A percentile compares a stretch with the other conserved stretches of the same genome.
phyloP scores from a whole-genome alignment of 2,888 invertebrate species.

The Cyaniris semiargus region DNA sequence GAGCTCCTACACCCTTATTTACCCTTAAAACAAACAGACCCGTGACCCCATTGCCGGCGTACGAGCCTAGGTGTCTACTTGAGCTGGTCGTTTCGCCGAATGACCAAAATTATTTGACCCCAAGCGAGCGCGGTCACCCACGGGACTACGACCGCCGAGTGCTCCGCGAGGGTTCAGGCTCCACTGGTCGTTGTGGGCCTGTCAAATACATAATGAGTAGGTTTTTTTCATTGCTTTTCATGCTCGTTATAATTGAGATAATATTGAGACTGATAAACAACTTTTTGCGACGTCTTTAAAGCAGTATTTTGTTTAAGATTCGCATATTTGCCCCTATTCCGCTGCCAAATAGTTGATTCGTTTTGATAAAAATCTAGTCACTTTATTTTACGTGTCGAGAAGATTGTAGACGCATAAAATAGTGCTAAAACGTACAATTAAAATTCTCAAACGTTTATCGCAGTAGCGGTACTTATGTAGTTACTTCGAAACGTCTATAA shows the following conservation, averaged over 20 bases:
- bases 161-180: slow-evolving; percentile 47
- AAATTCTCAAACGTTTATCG: background rate
- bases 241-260: slow-evolving; percentile 46
- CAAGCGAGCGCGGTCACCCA: slow-evolving; percentile 43
- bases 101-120: slow-evolving; percentile 51
- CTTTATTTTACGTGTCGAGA: background rate
- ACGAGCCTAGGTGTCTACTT: slow-evolving; percentile 50
- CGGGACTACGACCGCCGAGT: slow-evolving; percentile 39
- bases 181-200: slow-evolving; percentile 54
- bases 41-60: slow-evolving; percentile 44
- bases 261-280: slow-evolving; percentile 18
- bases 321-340: background rate
- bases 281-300: background rate
- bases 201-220: slow-evolving; percentile 70
- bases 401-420: background rate
- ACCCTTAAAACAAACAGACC: slow-evolving; percentile 57
- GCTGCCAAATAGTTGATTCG: background rate
- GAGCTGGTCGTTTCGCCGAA: slow-evolving; percentile 48
- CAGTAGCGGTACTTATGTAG: background rate
- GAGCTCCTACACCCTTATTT: slow-evolving; percentile 52
- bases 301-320: background rate
- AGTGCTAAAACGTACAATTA: slow-evolving; percentile 11
- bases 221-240: slow-evolving; percentile 54
- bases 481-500: background rate
- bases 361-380: slow-evolving; percentile 1